Evolutionary conservation across 92 coral and sea anemone species (phyloP).

Genomic region (Meandrina meandrites): DNA sequence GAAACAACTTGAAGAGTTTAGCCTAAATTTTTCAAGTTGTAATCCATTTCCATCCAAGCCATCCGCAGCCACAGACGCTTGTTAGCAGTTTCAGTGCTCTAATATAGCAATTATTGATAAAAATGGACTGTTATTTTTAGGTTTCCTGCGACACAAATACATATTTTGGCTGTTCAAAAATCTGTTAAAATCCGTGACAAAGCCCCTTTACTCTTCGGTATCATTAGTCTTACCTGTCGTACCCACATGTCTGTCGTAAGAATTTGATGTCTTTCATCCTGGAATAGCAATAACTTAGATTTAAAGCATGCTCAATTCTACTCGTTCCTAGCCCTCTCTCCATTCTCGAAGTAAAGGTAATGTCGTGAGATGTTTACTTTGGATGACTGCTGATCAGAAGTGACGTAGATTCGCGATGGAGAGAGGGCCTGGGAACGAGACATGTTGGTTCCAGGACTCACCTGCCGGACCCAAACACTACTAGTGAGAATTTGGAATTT

Average conservation of each 20-base stretch:
- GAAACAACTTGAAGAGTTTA: too few relatives aligned
- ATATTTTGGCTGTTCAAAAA: too few relatives aligned
- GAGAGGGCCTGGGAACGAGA: conserved; percentile 35
- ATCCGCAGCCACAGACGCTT: too few relatives aligned
- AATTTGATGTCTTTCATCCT: conserved; percentile 85
- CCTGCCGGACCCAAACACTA: conserved; percentile 89
- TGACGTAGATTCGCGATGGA: neutral
- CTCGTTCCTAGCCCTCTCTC: conserved; percentile 23
- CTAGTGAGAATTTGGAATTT: conserved; percentile 80
- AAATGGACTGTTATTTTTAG: too few relatives aligned
- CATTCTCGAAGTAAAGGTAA: neutral
- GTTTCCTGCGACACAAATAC: too few relatives aligned
- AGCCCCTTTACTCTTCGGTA: neutral
- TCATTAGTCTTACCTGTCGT: conserved; percentile 63
- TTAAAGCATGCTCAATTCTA: neutral
- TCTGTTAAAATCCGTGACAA: too few relatives aligned
- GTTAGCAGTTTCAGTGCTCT: too few relatives aligned
- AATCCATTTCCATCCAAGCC: too few relatives aligned
- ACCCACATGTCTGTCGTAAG: conserved; percentile 81
- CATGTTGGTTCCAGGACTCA: conserved; percentile 47
- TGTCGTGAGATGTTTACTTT: neutral
- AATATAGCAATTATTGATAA: too few relatives aligned
- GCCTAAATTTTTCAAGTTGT: too few relatives aligned
- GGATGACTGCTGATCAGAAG: conserved; percentile 9
- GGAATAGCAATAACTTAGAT: conserved; percentile 43